Percentiles rank a stretch among this genome's conserved stretches.
Evolutionary conservation across 2,797 vertebrate genomes (phyloP).

Genomic region (Bradypus variegatus): DNA sequence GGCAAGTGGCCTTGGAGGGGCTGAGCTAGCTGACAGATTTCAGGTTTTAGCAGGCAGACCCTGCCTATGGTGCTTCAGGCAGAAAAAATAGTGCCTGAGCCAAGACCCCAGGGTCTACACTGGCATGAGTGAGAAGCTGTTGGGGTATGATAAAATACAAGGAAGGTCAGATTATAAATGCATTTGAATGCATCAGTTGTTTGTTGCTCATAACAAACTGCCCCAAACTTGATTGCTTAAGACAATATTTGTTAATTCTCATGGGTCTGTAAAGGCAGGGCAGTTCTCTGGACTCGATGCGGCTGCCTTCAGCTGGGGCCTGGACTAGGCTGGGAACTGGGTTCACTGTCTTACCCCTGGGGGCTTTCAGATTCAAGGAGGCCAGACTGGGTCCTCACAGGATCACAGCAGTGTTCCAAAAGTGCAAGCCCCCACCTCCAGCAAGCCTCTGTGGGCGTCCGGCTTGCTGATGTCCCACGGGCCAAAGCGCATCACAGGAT

Average conservation of each 20-base stretch:
- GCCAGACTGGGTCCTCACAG: neutral
- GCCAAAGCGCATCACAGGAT: slow-evolving; percentile 3
- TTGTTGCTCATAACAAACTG: neutral
- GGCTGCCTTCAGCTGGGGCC: neutral
- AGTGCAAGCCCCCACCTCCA: neutral
- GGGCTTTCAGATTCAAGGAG: neutral
- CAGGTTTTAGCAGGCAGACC: neutral
- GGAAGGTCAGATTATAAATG: neutral
- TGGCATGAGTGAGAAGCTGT: neutral
- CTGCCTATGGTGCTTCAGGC: neutral
- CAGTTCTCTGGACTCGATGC: neutral
- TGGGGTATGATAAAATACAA: neutral
- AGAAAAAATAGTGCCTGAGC: neutral
- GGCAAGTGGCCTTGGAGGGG: neutral
- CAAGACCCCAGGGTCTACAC: neutral
- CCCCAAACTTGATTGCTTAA: neutral
- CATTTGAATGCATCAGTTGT: neutral
- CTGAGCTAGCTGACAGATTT: neutral
- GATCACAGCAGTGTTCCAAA: neutral
- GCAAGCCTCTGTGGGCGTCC: neutral
- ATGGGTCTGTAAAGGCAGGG: neutral
- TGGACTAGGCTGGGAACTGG: neutral
- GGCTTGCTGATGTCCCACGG: neutral
- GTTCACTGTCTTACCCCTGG: neutral
- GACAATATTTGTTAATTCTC: neutral